A percentile compares a stretch with the other conserved stretches of the same genome.
Conservation (phyloP, 2,113 vertebrate genomes). For the Pimephales promelas region DNA sequence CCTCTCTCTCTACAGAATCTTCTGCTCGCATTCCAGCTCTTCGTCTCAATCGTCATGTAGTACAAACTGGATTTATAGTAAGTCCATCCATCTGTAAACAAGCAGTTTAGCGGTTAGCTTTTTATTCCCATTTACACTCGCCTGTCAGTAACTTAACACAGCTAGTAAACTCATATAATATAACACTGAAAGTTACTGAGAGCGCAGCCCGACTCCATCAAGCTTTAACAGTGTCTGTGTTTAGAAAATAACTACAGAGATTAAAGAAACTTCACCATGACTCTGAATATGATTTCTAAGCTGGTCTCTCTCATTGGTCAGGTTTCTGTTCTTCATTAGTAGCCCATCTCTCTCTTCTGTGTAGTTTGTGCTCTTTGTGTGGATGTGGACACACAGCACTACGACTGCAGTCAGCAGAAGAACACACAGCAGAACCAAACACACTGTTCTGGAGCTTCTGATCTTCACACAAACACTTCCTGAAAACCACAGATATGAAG, state of each 20-base stretch:
- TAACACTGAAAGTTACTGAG: no score
- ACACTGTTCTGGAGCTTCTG: neutral
- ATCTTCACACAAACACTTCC: neutral
- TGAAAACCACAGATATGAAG: neutral
- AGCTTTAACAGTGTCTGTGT: no score
- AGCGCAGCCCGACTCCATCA: no score
- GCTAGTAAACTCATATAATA: no score
- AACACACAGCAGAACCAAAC: neutral
- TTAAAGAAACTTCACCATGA: no score
- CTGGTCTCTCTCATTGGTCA: neutral
- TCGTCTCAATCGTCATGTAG: neutral
- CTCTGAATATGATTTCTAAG: no score
- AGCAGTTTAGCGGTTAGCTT: neutral
- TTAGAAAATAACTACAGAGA: no score
- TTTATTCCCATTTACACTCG: neutral
- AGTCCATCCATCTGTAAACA: neutral
- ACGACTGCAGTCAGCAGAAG: neutral
- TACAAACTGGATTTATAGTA: neutral
- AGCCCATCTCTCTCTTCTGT: neutral
- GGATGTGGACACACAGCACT: neutral
- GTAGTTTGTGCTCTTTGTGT: neutral
- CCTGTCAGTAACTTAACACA: neutral
- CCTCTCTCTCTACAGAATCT: neutral
- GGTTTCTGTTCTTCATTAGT: neutral
- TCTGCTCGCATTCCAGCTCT: neutral